Conservation (phyloP, 2,113 vertebrate genomes). For the Tetraodon nigroviridis region DNA sequence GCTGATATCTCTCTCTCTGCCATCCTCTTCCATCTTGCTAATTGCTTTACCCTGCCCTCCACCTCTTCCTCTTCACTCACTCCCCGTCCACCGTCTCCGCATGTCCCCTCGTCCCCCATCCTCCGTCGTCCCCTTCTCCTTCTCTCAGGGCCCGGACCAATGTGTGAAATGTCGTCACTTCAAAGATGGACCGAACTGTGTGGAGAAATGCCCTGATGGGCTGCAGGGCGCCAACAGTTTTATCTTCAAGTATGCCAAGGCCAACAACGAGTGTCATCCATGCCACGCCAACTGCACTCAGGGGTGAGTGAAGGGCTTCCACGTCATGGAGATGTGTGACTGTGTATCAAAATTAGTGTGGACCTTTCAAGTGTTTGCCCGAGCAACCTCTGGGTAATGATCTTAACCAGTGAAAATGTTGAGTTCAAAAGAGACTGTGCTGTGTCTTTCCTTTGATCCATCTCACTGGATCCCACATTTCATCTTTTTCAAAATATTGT, state of each 20-base stretch:
- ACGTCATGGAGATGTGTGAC: constrained; percentile 3
- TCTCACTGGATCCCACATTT: no score
- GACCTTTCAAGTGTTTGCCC: background rate
- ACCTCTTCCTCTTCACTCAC: constrained; percentile 11
- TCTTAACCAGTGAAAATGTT: no score
- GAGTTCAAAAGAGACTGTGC: no score
- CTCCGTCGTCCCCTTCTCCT: background rate
- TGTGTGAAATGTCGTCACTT: constrained; percentile 92
- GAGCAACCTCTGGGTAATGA: no score
- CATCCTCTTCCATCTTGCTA: background rate
- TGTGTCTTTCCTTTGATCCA: no score
- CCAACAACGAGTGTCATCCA: constrained; percentile 90
- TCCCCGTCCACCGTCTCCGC: background rate
- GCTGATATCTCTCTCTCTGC: background rate
- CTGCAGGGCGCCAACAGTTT: constrained; percentile 92
- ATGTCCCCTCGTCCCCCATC: background rate
- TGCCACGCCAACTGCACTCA: constrained; percentile 96
- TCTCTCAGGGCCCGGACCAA: constrained; percentile 86
- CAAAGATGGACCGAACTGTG: constrained; percentile 96
- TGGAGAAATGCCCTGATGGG: constrained; percentile 94
- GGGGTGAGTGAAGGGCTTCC: constrained; percentile 78
- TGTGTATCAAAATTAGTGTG: constrained; percentile 1
- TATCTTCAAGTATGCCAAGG: constrained; percentile 95
- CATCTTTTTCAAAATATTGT: no score
- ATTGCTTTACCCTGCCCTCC: constrained; percentile 10